These are phyloP conservation scores for Prorops nasuta DNA, from an alignment of 1,140 invertebrate species.

Conservation along the genomic window DNA sequence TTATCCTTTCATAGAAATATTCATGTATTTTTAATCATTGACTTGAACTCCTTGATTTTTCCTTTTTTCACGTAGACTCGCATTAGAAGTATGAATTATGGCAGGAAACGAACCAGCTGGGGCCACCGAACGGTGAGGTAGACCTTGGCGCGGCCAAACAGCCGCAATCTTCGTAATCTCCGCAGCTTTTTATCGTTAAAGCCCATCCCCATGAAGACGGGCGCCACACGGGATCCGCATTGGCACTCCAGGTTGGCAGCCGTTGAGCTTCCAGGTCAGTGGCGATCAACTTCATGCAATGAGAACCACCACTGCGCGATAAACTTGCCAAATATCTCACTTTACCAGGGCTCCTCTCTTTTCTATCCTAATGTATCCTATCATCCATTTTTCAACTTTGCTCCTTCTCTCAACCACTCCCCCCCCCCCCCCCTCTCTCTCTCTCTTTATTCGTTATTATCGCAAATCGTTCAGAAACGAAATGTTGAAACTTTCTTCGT, in stretches of 20 bases:
- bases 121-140: constrained; percentile 64
- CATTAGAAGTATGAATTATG: too few relatives aligned
- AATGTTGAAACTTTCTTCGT: too few relatives aligned
- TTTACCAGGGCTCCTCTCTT: too few relatives aligned
- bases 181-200: constrained; percentile 62
- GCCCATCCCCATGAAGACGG: constrained; percentile 57
- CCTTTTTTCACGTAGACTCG: too few relatives aligned
- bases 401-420: too few relatives aligned
- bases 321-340: background rate
- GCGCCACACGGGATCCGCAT: constrained; percentile 53
- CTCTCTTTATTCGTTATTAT: too few relatives aligned
- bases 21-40: too few relatives aligned
- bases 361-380: too few relatives aligned
- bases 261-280: constrained; percentile 29
- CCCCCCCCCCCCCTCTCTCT: too few relatives aligned
- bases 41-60: background rate
- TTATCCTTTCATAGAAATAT: too few relatives aligned
- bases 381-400: too few relatives aligned
- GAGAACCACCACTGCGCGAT: constrained; percentile 8
- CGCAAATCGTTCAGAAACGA: too few relatives aligned
- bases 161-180: constrained; percentile 61
- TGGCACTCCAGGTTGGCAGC: constrained; percentile 53
- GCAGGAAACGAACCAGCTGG: constrained; percentile 61
- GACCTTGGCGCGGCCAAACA: constrained; percentile 65
- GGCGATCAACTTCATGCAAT: constrained; percentile 23